These are phyloP conservation scores for Xenops minutus DNA, from an alignment of 2,797 vertebrate species.

Conservation along the genomic window DNA sequence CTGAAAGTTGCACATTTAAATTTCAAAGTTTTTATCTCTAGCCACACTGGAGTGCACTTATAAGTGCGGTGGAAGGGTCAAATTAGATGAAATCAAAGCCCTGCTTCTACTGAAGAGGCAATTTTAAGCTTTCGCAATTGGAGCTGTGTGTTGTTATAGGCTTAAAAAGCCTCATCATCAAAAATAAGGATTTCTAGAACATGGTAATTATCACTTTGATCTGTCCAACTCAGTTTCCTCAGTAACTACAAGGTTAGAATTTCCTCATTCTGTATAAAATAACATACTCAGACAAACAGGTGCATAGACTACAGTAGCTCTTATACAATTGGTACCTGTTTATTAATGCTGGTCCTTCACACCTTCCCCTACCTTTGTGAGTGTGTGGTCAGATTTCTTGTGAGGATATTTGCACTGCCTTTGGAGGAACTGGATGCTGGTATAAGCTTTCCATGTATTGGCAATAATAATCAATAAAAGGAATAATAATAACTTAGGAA, in stretches of 20 bases:
- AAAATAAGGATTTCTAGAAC: slow-evolving; percentile 66
- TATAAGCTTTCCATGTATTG: background rate
- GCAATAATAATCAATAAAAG: slow-evolving; percentile 8
- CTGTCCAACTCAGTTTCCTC: slow-evolving; percentile 13
- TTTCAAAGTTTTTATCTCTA: slow-evolving; percentile 75
- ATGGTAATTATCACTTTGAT: slow-evolving; percentile 62
- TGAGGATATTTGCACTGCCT: background rate
- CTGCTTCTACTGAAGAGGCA: slow-evolving; percentile 50
- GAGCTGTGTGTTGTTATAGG: slow-evolving; percentile 56
- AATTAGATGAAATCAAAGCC: slow-evolving; percentile 69
- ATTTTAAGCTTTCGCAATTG: slow-evolving; percentile 52
- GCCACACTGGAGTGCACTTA: slow-evolving; percentile 56
- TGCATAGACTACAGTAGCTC: background rate
- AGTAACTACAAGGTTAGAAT: background rate
- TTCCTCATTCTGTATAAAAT: slow-evolving; percentile 1
- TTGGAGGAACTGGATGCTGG: background rate
- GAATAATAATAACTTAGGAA: slow-evolving; percentile 53
- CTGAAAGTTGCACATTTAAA: slow-evolving; percentile 72
- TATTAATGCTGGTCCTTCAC: background rate
- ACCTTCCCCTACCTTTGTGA: background rate
- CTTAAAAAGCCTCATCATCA: slow-evolving; percentile 60
- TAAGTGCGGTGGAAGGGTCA: slow-evolving; percentile 52
- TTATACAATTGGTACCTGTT: background rate
- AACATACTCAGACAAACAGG: background rate
- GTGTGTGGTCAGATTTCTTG: background rate